Conservation (phyloP, 2,888 invertebrate genomes). For the Amphipyra tragopoginis region DNA sequence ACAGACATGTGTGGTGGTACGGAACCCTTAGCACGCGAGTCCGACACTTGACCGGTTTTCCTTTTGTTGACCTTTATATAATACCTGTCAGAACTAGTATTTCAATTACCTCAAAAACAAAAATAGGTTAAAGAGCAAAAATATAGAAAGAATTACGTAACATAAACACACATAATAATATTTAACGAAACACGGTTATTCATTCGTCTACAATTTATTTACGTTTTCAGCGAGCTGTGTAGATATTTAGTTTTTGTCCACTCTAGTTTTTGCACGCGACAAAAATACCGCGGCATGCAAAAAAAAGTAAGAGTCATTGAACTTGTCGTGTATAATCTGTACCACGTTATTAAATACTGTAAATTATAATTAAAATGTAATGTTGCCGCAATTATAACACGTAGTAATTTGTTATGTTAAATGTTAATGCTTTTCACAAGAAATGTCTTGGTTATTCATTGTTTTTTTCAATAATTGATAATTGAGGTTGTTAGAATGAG, state of each 20-base stretch:
- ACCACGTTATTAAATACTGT: constrained; percentile 13
- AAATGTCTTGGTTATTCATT: constrained; percentile 20
- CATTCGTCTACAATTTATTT: constrained; percentile 20
- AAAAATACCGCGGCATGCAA: constrained; percentile 50
- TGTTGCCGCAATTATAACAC: constrained; percentile 20
- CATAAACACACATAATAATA: neutral
- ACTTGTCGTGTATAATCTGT: constrained; percentile 46
- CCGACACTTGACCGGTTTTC: too few relatives aligned
- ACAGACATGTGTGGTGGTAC: too few relatives aligned
- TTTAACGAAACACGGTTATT: constrained; percentile 8
- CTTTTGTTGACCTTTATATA: too few relatives aligned
- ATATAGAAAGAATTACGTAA: constrained; percentile 3
- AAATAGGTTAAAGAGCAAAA: neutral
- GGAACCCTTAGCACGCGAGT: too few relatives aligned
- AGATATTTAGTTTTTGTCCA: constrained; percentile 38
- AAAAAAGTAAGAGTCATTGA: constrained; percentile 56
- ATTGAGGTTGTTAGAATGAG: neutral
- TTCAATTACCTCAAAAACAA: too few relatives aligned
- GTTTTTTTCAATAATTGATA: neutral
- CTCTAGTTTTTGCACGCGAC: constrained; percentile 58
- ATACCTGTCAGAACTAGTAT: too few relatives aligned
- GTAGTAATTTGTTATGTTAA: constrained; percentile 2
- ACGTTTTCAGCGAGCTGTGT: constrained; percentile 37
- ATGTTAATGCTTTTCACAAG: constrained; percentile 1
- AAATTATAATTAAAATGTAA: constrained; percentile 33